phyloP scores from a whole-genome alignment of 2,888 invertebrate genomes.

The Spisula solida region DNA sequence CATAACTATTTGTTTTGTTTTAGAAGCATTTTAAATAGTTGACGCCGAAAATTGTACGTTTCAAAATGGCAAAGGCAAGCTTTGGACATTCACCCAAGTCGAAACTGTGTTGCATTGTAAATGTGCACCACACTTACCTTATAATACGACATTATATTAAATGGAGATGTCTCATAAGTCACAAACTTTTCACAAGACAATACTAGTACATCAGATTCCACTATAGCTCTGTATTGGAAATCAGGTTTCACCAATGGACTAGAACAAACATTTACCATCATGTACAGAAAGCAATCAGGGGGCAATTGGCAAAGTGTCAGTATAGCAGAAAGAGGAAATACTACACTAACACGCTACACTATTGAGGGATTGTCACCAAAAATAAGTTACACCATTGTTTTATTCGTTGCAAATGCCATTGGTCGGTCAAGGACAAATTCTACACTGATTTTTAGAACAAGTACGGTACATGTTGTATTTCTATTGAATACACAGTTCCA shows the following conservation, averaged over 20 bases:
- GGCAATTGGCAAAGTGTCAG: background rate
- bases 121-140: background rate
- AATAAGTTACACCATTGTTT: background rate
- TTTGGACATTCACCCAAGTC: too few species aligned
- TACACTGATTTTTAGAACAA: background rate
- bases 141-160: background rate
- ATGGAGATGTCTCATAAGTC: background rate
- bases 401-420: background rate
- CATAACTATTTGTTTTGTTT: too few species aligned
- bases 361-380: background rate
- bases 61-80: too few species aligned
- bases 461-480: too few species aligned
- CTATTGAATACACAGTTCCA: too few species aligned
- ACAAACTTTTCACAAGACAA: background rate
- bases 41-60: background rate
- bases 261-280: background rate
- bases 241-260: background rate
- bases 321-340: too few species aligned
- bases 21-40: too few species aligned
- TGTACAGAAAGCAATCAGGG: background rate
- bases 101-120: too few species aligned
- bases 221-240: background rate
- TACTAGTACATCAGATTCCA: background rate
- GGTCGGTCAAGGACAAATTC: background rate
- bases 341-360: background rate